These are phyloP conservation scores for Carlito syrichta DNA, from an alignment of 2,113 vertebrate species.

Conservation along the genomic window DNA sequence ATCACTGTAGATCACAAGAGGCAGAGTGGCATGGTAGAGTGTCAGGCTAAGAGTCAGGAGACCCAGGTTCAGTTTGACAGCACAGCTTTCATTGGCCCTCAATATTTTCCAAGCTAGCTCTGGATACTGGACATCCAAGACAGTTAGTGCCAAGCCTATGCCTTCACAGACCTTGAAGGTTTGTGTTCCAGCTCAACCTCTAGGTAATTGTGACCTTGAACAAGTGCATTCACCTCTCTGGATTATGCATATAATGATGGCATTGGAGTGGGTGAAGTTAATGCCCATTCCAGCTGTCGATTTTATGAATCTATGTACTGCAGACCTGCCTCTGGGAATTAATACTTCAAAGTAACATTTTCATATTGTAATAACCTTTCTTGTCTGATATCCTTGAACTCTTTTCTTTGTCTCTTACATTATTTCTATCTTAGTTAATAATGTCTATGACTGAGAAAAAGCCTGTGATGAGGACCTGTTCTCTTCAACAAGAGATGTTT, in stretches of 20 bases:
- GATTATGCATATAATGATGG: background rate
- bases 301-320: background rate
- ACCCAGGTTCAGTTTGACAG: background rate
- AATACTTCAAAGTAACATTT: conserved; percentile 28
- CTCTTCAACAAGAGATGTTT: background rate
- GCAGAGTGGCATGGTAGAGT: background rate
- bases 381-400: background rate
- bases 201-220: background rate
- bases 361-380: background rate
- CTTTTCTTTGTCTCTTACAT: conserved; percentile 16
- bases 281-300: background rate
- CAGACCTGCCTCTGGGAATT: background rate
- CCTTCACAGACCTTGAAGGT: background rate
- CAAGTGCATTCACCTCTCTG: background rate
- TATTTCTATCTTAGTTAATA: conserved; percentile 26
- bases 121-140: background rate
- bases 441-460: background rate
- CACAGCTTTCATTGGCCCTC: background rate
- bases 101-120: background rate
- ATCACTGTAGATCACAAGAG: background rate
- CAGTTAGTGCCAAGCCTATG: background rate
- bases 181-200: background rate
- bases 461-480: background rate
- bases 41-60: background rate
- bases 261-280: background rate